Evolutionary conservation across 2,888 invertebrate species (phyloP), one percentile per base, ranked within the genome.

Genomic region (Diarsia rubi): DNA sequence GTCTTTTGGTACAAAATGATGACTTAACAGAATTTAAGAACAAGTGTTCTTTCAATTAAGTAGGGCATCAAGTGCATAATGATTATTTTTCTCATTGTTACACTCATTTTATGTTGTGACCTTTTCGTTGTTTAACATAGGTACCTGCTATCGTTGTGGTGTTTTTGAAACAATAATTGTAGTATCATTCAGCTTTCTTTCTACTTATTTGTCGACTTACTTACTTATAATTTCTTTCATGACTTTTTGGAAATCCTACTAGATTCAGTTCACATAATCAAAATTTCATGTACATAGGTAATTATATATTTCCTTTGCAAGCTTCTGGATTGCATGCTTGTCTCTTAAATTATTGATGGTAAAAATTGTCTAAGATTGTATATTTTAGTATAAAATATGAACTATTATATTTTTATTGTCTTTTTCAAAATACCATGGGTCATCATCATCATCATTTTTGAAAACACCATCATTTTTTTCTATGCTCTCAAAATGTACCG

Each of bases 21-120:
- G 82, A 83, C 83, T 75, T 71, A 63, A 75, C 83, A 75, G 42
- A 60, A 66, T 68, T 69, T 60, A 24, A 54, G 16, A 16, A 69
- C 74, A 69, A 71, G 76, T 80, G 64, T 75, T 70, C 52, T 64
- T 80, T 79, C 57, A 67, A 75, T 70, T 37, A 67, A 67, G 62
- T 75, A 64, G 59, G 75, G 9, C 75, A 70, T 70, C 81, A 68
- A 64, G 76, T 81, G 44, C 70, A 76, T 71, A 63, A 65, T 76
- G 2, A 71, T 68, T 60, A 65, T 68, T 57, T 67, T 75, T 24
- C 21, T 79, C 60, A 64, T 60, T 73, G 57, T 73, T 68, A 11
- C 42, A 27, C 21, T 45, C 16, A 49, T 49, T 52, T 57, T 31
- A 44, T 70, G n/a, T 60, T 45, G 3, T 72, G 14, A 49, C 47